Base-by-base conservation (phyloP, 2,888 invertebrate species). In the Cabera pusaria region DNA sequence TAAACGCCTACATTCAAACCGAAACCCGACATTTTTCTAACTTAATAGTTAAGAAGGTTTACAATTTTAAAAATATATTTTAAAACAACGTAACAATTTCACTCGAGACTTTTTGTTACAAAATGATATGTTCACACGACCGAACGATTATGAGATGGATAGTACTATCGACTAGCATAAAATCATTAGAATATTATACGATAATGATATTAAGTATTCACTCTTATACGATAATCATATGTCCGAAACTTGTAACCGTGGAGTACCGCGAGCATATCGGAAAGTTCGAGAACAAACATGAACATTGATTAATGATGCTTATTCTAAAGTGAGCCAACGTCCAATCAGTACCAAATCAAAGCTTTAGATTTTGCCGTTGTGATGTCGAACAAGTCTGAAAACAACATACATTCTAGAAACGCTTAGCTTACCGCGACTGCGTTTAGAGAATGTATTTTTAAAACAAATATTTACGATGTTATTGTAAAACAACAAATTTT, bases 261-360 rank as follows among this genome's bases (percentile, higher is more conserved):
- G 75, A 78, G 81, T 78, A 79, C 80, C 78, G 73, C 54, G 49
- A 66, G 63, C 75, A 72, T 58, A 67, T 64, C 64, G 64, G 65
- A 52, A 66, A 37, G 23, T 19, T 17, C 16, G 8, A 54, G 40
- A 56, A 34, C 55, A 34, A 56, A 67, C 58, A 64, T 65, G n/a
- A n/a, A n/a, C n/a, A 61, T 62, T 45, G 19, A 52, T 32, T 55
- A 63, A 69, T 49, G 27, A 39, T 17, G 56, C 73, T 74, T 76
- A 78, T 56, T 57, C 74, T 78, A 77, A 68, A 67, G 64, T 74
- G 72, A 77, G 74, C 79, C 77, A 73, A 75, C 80, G 72, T 77
- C 71, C 77, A 77, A 80, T 80, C 84, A 78, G 72, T 77, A 73
- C 72, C 77, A 86, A 86, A 88, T 86, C 87, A 87, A 86, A 88